phyloP scores from a whole-genome alignment of 2,797 vertebrate genomes.

The Amphiprion clarkii region DNA sequence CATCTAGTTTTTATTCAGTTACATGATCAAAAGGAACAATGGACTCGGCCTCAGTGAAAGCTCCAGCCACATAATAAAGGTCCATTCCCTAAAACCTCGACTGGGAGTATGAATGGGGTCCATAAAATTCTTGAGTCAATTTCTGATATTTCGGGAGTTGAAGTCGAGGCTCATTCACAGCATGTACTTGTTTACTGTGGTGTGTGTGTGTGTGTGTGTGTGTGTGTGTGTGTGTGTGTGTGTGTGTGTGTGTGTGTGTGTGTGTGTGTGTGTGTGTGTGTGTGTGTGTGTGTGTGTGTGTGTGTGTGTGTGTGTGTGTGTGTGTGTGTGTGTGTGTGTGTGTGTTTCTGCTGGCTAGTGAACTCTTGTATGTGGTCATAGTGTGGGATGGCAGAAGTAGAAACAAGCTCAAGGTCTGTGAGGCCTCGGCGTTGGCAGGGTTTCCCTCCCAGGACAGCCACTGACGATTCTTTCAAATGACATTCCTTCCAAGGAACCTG shows the following conservation, averaged over 20 bases:
- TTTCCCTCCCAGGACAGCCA: slow-evolving; percentile 32
- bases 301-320: slow-evolving; percentile 59
- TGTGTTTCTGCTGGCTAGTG: slow-evolving; percentile 61
- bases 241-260: slow-evolving; percentile 60
- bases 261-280: slow-evolving; percentile 54
- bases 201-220: slow-evolving; percentile 62
- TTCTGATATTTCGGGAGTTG: slow-evolving; percentile 61
- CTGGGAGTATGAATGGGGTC: slow-evolving; percentile 36
- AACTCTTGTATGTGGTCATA: slow-evolving; percentile 59
- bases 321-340: slow-evolving; percentile 64
- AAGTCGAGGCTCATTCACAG: slow-evolving; percentile 60
- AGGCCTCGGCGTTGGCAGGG: slow-evolving; percentile 59
- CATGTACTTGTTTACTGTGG: slow-evolving; percentile 64
- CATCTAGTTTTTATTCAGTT: slow-evolving; percentile 36
- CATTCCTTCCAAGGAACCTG: slow-evolving; percentile 60
- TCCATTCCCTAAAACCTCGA: slow-evolving; percentile 40
- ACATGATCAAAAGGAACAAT: slow-evolving; percentile 62
- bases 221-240: slow-evolving; percentile 56
- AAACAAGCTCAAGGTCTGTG: slow-evolving; percentile 65
- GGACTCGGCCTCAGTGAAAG: slow-evolving; percentile 29
- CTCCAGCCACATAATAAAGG: slow-evolving; percentile 37
- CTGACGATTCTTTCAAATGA: slow-evolving; percentile 60
- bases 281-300: slow-evolving; percentile 62
- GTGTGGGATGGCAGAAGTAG: slow-evolving; percentile 69
- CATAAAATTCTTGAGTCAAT: slow-evolving; percentile 56